Evolutionary conservation across 1,140 invertebrate genomes (phyloP).

Genomic region (Drosophila suzukii): DNA sequence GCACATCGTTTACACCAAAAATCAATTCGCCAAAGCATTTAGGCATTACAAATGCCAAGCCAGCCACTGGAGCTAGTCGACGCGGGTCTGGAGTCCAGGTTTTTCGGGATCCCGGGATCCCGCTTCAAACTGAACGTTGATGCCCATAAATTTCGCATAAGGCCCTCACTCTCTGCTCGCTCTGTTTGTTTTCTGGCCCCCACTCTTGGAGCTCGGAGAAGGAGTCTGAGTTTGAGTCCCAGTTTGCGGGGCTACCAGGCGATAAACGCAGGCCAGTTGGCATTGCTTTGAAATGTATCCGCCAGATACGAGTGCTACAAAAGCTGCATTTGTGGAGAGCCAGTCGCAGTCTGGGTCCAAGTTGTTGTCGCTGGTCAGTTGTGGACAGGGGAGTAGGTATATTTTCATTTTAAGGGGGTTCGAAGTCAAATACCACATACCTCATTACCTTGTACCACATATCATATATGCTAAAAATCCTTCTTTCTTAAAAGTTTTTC

Average conservation of each 20-base stretch:
- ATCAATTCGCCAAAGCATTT: constrained; percentile 84
- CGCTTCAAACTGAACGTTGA: constrained; percentile 80
- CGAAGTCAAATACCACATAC: too few relatives aligned
- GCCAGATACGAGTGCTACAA: constrained; percentile 65
- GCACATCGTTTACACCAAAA: constrained; percentile 85
- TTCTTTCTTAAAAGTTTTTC: too few relatives aligned
- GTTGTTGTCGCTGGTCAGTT: constrained; percentile 41
- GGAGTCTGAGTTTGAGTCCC: constrained; percentile 1
- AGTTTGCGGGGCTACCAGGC: constrained; percentile 63
- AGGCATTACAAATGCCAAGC: constrained; percentile 82
- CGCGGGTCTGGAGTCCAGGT: constrained; percentile 8
- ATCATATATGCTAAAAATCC: too few relatives aligned
- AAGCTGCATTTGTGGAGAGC: constrained; percentile 53
- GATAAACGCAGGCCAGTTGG: constrained; percentile 69
- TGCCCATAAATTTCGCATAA: constrained; percentile 79
- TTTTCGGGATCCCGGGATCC: constrained; percentile 45
- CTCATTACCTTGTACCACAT: too few relatives aligned
- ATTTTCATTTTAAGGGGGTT: not conserved
- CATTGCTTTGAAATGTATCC: constrained; percentile 80
- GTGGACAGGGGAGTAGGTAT: not conserved
- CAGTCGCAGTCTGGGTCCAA: constrained; percentile 12
- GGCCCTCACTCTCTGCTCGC: constrained; percentile 29
- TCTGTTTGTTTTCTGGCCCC: constrained; percentile 39
- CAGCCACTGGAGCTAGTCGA: constrained; percentile 71
- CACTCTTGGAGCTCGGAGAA: not conserved